These are phyloP conservation scores for Sylvia atricapilla DNA, from an alignment of 2,113 vertebrate genomes.

Conservation along the genomic window DNA sequence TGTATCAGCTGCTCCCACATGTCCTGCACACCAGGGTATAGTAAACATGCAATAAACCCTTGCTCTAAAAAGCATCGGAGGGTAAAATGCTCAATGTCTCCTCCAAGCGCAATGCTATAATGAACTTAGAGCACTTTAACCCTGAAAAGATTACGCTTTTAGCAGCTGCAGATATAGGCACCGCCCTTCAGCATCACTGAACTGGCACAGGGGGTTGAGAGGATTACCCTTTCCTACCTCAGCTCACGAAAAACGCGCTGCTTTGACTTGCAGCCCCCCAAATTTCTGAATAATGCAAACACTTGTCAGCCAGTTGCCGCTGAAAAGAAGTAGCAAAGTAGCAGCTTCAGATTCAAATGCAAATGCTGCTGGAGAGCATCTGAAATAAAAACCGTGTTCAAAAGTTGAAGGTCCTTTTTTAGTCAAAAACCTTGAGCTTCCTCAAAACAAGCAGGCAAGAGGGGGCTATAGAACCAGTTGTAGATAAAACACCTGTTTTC, in stretches of 20 bases:
- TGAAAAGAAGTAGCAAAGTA: neutral
- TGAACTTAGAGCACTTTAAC: neutral
- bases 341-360: neutral
- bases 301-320: neutral
- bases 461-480: neutral
- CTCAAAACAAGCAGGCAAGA: neutral
- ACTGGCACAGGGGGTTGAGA: neutral
- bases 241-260: neutral
- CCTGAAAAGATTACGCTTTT: neutral
- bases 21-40: neutral
- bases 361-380: neutral
- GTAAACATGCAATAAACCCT: neutral
- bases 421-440: neutral
- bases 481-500: constrained; percentile 19
- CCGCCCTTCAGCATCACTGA: neutral
- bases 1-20: neutral
- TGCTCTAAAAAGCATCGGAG: neutral
- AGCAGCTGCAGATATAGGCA: rapidly evolving
- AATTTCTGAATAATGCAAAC: neutral
- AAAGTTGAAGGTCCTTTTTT: neutral
- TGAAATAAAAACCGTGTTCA: neutral
- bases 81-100: neutral
- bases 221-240: neutral
- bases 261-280: neutral
- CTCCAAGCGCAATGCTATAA: neutral